Conservation (phyloP, 2,797 vertebrate genomes). For the Urosaurus nigricauda region DNA sequence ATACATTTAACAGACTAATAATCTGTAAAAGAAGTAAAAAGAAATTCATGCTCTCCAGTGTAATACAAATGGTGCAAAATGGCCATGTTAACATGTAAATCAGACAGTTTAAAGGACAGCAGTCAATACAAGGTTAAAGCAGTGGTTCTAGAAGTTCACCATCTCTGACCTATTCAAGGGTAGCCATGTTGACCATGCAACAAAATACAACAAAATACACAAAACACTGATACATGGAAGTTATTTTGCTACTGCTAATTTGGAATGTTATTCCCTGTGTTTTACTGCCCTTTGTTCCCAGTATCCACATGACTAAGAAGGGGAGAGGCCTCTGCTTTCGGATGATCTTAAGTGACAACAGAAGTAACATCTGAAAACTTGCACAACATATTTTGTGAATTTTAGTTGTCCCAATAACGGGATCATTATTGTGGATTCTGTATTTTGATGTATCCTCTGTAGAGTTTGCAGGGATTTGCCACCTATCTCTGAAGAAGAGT, state of each 20-base stretch:
- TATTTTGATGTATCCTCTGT: no score
- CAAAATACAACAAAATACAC: no score
- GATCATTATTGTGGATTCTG: no score
- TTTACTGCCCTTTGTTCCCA: no score
- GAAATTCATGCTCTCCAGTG: not conserved
- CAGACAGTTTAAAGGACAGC: not conserved
- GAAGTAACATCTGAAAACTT: no score
- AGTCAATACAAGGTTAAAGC: not conserved
- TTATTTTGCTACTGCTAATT: no score
- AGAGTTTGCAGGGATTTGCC: not conserved
- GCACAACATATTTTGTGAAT: not conserved
- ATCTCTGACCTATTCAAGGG: not conserved
- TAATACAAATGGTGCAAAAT: not conserved
- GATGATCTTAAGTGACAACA: no score
- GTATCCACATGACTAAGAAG: no score
- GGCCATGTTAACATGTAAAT: not conserved
- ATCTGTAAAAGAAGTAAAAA: constrained; percentile 84
- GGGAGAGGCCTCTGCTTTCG: no score
- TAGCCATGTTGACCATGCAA: no score
- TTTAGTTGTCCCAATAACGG: not conserved
- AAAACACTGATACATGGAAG: no score
- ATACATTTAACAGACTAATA: constrained; percentile 97
- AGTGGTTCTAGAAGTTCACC: not conserved
- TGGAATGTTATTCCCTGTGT: no score
- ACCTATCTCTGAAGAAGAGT: not conserved